Evolutionary conservation across 2,113 vertebrate genomes (phyloP).

Genomic region (Harpagus bidentatus): DNA sequence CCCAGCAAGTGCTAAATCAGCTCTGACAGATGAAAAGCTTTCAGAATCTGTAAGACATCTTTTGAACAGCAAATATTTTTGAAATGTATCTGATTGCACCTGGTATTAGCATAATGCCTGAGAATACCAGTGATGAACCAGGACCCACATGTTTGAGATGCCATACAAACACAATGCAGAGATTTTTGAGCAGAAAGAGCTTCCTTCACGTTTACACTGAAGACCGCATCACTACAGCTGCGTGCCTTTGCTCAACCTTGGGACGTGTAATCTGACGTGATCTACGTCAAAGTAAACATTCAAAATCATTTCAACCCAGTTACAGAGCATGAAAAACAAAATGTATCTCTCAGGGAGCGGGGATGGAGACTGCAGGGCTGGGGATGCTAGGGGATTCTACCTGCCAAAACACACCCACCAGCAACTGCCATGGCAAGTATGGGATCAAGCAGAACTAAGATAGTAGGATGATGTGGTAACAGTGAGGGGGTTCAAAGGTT

Average conservation of each 20-base stretch:
- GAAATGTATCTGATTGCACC: background rate
- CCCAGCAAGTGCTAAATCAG: background rate
- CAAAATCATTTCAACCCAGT: background rate
- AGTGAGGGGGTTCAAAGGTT: background rate
- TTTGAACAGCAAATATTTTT: background rate
- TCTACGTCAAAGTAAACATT: background rate
- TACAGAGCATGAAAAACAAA: background rate
- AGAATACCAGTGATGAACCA: background rate
- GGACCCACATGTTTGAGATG: background rate
- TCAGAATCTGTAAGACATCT: background rate
- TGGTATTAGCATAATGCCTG: background rate
- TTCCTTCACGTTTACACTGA: background rate
- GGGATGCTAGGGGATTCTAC: background rate
- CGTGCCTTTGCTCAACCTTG: background rate
- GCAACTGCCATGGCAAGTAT: rapidly evolving
- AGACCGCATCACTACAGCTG: background rate
- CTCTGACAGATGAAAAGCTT: background rate
- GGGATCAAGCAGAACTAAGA: no score
- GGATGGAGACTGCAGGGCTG: background rate
- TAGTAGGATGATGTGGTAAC: background rate
- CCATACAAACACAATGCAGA: background rate
- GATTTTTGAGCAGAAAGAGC: background rate
- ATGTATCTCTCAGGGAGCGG: background rate
- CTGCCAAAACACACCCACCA: background rate
- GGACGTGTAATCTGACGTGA: background rate